Evolutionary conservation across 2,113 vertebrate species (phyloP).

Genomic region (Mohoua ochrocephala): DNA sequence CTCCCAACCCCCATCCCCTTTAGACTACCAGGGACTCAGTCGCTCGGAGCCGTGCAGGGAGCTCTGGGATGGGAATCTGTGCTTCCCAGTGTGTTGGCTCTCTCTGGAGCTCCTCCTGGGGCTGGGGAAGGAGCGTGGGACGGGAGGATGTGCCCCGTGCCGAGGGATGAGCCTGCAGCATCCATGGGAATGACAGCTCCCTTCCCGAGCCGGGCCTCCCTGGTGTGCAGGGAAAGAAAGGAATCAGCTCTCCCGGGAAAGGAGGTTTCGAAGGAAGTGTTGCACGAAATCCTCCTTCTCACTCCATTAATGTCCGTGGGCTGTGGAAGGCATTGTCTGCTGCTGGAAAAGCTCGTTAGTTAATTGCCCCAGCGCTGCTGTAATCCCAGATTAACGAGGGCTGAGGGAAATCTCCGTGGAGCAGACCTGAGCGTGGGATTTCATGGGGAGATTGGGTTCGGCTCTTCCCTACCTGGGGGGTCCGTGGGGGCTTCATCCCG

Average conservation of each 20-base stretch:
- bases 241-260: not conserved
- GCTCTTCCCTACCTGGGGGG: not conserved
- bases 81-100: accelerated
- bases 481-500: accelerated
- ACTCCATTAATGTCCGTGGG: not conserved
- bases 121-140: not conserved
- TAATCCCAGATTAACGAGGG: not conserved
- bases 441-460: not conserved
- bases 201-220: not conserved
- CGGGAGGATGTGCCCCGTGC: not conserved
- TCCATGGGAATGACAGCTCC: not conserved
- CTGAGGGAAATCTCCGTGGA: not conserved
- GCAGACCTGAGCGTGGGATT: not conserved
- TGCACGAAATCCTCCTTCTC: not conserved
- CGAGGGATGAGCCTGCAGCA: not conserved
- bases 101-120: not conserved
- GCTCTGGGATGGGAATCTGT: not conserved
- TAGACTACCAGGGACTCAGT: not conserved
- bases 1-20: not conserved
- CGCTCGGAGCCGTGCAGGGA: accelerated
- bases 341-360: not conserved
- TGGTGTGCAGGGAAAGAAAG: not conserved
- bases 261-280: not conserved
- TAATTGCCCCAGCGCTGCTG: not conserved
- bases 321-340: slow-evolving; percentile 5